phyloP scores from a whole-genome alignment of 2,113 vertebrate species.

The Etheostoma cragini region DNA sequence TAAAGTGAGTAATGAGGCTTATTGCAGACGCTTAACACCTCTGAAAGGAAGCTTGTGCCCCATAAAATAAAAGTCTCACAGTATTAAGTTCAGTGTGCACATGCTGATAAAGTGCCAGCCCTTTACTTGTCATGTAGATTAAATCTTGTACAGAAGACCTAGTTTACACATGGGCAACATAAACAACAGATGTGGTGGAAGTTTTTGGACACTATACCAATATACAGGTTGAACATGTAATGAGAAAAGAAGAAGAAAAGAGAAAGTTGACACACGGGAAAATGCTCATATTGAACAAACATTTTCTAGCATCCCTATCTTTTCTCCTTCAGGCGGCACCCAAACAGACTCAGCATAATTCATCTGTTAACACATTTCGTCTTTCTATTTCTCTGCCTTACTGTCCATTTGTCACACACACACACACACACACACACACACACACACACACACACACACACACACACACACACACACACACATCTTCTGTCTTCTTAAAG shows the following conservation, averaged over 20 bases:
- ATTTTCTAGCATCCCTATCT: slow-evolving; percentile 11
- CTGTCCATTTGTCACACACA: slow-evolving; percentile 3
- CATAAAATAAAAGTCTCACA: slow-evolving; percentile 50
- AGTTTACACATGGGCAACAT: slow-evolving; percentile 51
- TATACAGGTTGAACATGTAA: not conserved
- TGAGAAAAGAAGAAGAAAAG: not conserved
- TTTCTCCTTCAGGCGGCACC: slow-evolving; percentile 17
- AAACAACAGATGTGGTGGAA: slow-evolving; percentile 33
- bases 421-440: slow-evolving; percentile 1
- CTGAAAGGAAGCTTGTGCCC: slow-evolving; percentile 38
- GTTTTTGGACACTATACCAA: slow-evolving; percentile 28
- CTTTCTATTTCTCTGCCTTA: not conserved
- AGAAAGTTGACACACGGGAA: slow-evolving; percentile 25
- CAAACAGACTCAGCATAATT: slow-evolving; percentile 43
- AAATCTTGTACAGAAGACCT: slow-evolving; percentile 15
- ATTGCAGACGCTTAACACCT: slow-evolving; percentile 20
- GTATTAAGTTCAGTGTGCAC: slow-evolving; percentile 30
- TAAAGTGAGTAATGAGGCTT: slow-evolving; percentile 33
- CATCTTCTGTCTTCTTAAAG: slow-evolving; percentile 10
- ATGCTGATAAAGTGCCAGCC: slow-evolving; percentile 26
- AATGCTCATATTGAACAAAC: slow-evolving; percentile 9
- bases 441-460: not conserved
- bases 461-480: not conserved
- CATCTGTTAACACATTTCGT: slow-evolving; percentile 51
- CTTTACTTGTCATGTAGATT: slow-evolving; percentile 27